phyloP scores from a whole-genome alignment of 2,888 invertebrate genomes.

The Hylaea fasciaria region DNA sequence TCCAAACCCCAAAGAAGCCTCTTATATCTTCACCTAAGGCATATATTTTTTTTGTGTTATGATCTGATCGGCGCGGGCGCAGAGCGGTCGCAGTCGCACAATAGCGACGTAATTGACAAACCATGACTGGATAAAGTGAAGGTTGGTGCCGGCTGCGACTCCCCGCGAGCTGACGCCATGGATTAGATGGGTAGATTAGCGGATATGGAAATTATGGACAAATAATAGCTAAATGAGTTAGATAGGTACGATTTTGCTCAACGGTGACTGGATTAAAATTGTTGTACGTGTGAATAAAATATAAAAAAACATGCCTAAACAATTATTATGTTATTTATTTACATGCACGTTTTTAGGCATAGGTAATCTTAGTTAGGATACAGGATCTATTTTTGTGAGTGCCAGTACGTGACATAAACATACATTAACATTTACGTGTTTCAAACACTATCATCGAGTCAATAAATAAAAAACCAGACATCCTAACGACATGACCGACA shows the following conservation, averaged over 20 bases:
- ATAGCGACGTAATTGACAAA: constrained; percentile 79
- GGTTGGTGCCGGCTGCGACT: constrained; percentile 52
- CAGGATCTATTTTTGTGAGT: too few relatives aligned
- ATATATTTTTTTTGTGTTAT: constrained; percentile 60
- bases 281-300: too few relatives aligned
- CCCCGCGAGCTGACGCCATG: constrained; percentile 13
- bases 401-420: too few relatives aligned
- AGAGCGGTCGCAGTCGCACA: constrained; percentile 58
- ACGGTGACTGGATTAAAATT: too few relatives aligned
- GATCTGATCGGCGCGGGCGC: constrained; percentile 67
- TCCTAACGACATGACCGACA: too few relatives aligned
- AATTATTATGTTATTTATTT: too few relatives aligned
- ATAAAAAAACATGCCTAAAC: too few relatives aligned
- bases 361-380: too few relatives aligned
- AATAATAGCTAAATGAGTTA: not conserved
- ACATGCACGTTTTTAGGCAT: too few relatives aligned
- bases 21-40: constrained; percentile 12
- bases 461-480: too few relatives aligned
- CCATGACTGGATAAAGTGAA: constrained; percentile 80
- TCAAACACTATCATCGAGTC: too few relatives aligned
- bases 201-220: constrained; percentile 11
- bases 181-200: constrained; percentile 23
- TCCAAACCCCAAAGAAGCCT: constrained; percentile 4
- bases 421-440: too few relatives aligned
- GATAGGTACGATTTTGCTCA: not conserved